These are phyloP conservation scores for Burhinus bistriatus DNA, from an alignment of 2,113 vertebrate genomes.

Conservation along the genomic window DNA sequence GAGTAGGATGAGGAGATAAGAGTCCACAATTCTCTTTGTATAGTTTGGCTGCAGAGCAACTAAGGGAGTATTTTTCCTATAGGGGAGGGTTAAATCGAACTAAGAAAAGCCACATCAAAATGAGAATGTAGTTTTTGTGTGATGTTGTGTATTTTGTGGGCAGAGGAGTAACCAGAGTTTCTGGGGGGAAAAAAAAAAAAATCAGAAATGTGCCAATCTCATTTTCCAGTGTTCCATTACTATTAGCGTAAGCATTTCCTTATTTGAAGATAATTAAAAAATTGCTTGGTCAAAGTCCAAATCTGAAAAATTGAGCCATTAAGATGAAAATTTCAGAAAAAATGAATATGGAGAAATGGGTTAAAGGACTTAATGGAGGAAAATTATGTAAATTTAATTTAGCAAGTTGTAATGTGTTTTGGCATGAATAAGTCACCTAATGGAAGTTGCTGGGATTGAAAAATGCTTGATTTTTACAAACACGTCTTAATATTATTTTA, in stretches of 20 bases:
- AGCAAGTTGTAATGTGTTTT: neutral
- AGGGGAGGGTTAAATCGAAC: neutral
- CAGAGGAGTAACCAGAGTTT: neutral
- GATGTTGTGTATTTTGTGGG: neutral
- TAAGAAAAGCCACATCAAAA: neutral
- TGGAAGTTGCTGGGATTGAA: neutral
- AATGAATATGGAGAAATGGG: neutral
- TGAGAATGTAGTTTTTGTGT: neutral
- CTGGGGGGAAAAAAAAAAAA: neutral
- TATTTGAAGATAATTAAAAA: neutral
- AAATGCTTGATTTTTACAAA: neutral
- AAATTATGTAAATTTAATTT: too few relatives aligned
- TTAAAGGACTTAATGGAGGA: neutral
- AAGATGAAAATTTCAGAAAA: neutral
- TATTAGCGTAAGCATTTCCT: neutral
- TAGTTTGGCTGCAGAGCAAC: neutral
- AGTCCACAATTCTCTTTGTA: neutral
- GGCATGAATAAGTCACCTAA: neutral
- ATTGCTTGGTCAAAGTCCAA: neutral
- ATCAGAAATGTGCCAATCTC: neutral
- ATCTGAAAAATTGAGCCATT: neutral
- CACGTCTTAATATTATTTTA: neutral
- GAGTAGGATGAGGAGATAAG: conserved; percentile 37
- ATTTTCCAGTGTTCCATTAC: neutral
- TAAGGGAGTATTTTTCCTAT: neutral